Evolutionary conservation across 23 tunicate species (phyloP), one percentile per base, ranked within the genome.

Genomic region (Clavelina lepadiformis): DNA sequence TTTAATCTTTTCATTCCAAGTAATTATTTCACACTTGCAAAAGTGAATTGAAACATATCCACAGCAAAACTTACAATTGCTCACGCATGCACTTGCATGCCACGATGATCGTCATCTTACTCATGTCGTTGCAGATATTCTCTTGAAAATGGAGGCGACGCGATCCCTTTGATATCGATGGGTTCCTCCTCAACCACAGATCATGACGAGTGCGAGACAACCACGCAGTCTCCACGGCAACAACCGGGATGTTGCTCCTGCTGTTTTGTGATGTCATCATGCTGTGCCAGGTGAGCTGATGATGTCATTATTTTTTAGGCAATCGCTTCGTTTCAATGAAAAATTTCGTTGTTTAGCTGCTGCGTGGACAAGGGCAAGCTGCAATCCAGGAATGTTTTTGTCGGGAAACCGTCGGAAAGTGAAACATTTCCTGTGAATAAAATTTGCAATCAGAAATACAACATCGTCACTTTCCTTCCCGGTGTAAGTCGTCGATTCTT

Each of bases 371-470:
- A 47, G 11, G 44, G 32, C 18, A 64, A 80, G 28, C 62, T 80
- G 28, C 30, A 31, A 5, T 72, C 78, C 11, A 31, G 86, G 3
- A 80, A 63, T 7, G 61, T 80, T 18, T 46, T 34, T n/a, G 63
- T 80, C 71, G 86, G 86, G 5, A 3, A 25, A 19, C 41, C 24
- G 3, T 35, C 26, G 3, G 45, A 23, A 13, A 49, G 24, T 22
- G 28, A 19, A 3, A 56, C 22, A 27, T 86, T 31, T 81, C 97
- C 97, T 45, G 52, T 62, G 1, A 89, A 89, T 46, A 69, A 63
- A 38, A 89, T 81, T 29, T 81, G 83, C 58, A 89, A 89, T 75
- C 97, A 89, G 33, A 89, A 89, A 51, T 89, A 79, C 55, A 81
- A 81, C 54, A 59, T 76, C 31, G 56, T 89, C 35, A 89, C 97